A percentile compares a stretch with the other conserved stretches of the same genome.
phyloP scores from a whole-genome alignment of 1,140 invertebrate genomes.

The Trichonephila inaurata region DNA sequence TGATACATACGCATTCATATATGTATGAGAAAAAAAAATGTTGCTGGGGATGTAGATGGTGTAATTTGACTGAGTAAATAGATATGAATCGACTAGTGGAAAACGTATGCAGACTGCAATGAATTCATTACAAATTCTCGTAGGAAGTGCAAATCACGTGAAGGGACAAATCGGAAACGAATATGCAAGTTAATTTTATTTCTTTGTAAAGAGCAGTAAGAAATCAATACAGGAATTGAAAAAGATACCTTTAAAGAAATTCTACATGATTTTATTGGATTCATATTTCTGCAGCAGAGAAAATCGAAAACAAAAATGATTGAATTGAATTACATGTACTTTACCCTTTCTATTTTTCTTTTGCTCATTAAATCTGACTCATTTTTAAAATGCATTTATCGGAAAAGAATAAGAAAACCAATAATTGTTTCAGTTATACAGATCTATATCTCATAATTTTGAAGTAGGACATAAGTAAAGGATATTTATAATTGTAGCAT shows the following conservation, averaged over 20 bases:
- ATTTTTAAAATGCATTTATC: not conserved
- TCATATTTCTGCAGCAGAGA: not conserved
- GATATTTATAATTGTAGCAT: too few species aligned
- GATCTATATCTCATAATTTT: too few species aligned
- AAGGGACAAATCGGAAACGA: not conserved
- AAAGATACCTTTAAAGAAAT: not conserved
- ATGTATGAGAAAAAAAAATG: not conserved
- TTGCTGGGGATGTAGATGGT: not conserved
- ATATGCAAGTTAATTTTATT: too few species aligned
- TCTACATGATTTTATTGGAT: not conserved
- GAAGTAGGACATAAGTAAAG: too few species aligned
- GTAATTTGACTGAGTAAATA: not conserved
- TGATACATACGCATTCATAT: not conserved
- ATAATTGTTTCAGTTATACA: not conserved
- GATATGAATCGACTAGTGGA: not conserved
- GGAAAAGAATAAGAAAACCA: not conserved
- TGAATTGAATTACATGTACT: too few species aligned
- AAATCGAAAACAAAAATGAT: not conserved
- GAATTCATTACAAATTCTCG: not conserved
- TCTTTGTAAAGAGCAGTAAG: not conserved
- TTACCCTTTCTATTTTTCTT: too few species aligned
- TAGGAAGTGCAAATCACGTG: not conserved
- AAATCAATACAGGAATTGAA: not conserved
- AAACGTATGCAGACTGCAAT: not conserved
- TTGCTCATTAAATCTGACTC: not conserved